Percentiles rank a stretch among this genome's conserved stretches.
Evolutionary conservation across 2,797 vertebrate species (phyloP).

Genomic region (Lemur catta): DNA sequence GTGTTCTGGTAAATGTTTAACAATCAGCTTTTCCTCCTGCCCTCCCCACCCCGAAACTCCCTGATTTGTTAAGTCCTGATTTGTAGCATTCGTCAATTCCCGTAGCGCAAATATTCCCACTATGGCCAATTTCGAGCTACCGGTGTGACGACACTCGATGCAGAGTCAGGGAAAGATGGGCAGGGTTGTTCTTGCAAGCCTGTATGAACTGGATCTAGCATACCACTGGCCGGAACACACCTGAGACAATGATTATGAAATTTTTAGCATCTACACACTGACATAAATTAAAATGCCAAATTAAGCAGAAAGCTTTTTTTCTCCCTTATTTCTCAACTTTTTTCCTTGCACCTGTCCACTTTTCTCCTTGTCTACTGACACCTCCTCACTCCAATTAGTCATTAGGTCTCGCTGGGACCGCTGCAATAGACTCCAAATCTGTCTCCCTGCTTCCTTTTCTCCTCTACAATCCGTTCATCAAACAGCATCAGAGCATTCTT

Average conservation of each 20-base stretch:
- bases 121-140: background rate
- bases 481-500: background rate
- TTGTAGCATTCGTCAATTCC: background rate
- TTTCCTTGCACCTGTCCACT: background rate
- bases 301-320: background rate
- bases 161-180: background rate
- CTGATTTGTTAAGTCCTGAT: background rate
- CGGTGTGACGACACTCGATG: background rate
- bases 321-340: background rate
- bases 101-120: background rate
- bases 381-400: background rate
- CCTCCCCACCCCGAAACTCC: background rate
- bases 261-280: background rate
- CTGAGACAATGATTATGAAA: background rate
- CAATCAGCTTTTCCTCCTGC: background rate
- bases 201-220: background rate
- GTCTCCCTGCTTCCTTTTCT: background rate
- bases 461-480: background rate
- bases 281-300: background rate
- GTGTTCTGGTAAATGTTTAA: background rate
- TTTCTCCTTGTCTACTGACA: background rate
- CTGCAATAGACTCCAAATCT: background rate
- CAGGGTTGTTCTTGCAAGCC: background rate
- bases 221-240: background rate
- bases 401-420: background rate